phyloP scores from a whole-genome alignment of 1,140 invertebrate genomes.

The Meloidogyne exigua region DNA sequence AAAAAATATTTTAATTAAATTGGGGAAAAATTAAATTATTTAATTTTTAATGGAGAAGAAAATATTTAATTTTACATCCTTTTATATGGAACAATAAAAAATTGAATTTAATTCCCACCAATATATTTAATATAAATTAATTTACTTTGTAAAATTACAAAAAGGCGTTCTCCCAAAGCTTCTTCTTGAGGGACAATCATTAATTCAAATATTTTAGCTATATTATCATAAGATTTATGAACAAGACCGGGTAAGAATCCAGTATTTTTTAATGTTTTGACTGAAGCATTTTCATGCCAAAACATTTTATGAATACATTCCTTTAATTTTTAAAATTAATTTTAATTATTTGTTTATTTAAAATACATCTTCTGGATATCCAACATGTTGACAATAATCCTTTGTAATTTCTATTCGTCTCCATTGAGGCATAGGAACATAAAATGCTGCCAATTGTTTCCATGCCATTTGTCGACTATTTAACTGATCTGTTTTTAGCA shows the following conservation, averaged over 20 bases:
- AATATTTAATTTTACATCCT: no score
- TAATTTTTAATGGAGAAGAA: no score
- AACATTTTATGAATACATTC: slow-evolving; percentile 1
- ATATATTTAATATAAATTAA: background rate
- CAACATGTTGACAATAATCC: background rate
- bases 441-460: slow-evolving; percentile 4
- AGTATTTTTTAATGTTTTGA: background rate
- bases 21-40: no score
- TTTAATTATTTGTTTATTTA: background rate
- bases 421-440: background rate
- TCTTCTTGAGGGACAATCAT: background rate
- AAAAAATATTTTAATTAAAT: no score
- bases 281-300: background rate
- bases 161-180: background rate
- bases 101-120: no score
- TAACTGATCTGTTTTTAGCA: background rate
- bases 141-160: background rate
- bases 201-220: background rate
- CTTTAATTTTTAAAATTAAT: background rate
- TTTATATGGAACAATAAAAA: no score
- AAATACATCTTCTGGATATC: background rate
- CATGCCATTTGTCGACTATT: background rate
- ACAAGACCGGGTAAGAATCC: background rate
- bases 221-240: background rate
- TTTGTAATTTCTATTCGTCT: background rate